Percentiles rank a stretch among this genome's conserved stretches.
Conservation (phyloP, 2,888 invertebrate species). For the Sphecodes monilicornis region DNA sequence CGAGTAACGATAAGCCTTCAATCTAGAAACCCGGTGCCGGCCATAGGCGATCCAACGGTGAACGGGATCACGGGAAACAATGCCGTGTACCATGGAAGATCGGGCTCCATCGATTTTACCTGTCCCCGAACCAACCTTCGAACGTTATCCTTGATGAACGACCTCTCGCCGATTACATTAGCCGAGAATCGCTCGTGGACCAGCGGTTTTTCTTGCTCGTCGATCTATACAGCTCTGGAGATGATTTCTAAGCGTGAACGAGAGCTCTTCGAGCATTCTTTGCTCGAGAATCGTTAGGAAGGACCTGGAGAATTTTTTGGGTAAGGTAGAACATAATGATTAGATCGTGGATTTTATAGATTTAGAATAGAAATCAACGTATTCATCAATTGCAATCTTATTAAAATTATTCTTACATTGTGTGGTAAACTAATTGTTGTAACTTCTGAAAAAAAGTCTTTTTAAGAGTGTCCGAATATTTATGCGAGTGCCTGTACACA, state of each 20-base stretch:
- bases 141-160: constrained; percentile 26
- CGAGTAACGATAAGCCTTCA: constrained; percentile 61
- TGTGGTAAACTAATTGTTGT: too few relatives aligned
- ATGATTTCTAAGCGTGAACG: not conserved
- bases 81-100: constrained; percentile 21
- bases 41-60: constrained; percentile 40
- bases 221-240: not conserved
- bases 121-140: constrained; percentile 16
- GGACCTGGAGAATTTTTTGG: not conserved
- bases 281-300: not conserved
- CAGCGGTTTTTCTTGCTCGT: not conserved
- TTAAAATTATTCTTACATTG: too few relatives aligned
- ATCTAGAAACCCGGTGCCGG: constrained; percentile 33
- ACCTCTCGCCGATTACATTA: constrained; percentile 6
- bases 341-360: not conserved
- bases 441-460: too few relatives aligned
- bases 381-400: too few relatives aligned
- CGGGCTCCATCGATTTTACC: constrained; percentile 36
- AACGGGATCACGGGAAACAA: constrained; percentile 38
- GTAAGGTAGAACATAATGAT: not conserved
- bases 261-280: not conserved
- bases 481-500: too few relatives aligned
- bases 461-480: too few relatives aligned
- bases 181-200: not conserved
- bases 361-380: not conserved